phyloP scores from a whole-genome alignment of 2,797 vertebrate genomes.

The Petrocephalus schoutedeni region DNA sequence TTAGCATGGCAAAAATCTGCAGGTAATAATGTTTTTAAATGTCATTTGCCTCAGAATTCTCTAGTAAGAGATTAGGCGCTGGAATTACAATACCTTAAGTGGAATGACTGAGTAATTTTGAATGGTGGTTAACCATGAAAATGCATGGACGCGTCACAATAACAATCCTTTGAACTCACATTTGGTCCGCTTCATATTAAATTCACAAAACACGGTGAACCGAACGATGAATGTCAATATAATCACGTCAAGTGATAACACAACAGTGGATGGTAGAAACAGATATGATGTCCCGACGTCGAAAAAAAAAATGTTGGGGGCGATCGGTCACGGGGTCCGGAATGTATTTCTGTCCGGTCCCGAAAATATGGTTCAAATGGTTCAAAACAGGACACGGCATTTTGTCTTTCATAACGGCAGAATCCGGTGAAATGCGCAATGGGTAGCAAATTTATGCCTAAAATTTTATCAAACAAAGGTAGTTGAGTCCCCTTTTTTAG shows the following conservation, averaged over 20 bases:
- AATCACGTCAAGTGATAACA: background rate
- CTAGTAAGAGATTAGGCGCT: background rate
- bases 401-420: background rate
- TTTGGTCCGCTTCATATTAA: background rate
- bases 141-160: background rate
- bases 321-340: background rate
- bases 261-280: background rate
- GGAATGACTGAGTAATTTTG: background rate
- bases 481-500: background rate
- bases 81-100: background rate
- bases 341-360: background rate
- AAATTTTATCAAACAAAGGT: background rate
- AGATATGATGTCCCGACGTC: background rate
- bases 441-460: background rate
- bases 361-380: background rate
- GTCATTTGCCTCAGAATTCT: background rate
- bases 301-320: background rate
- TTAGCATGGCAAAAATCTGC: background rate
- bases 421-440: background rate
- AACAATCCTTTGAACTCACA: background rate
- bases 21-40: background rate
- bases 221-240: background rate
- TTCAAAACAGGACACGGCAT: background rate
- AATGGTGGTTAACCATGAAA: background rate
- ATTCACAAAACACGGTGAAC: background rate